phyloP scores from a whole-genome alignment of 1,140 invertebrate species.

The Scylla paramamosain region DNA sequence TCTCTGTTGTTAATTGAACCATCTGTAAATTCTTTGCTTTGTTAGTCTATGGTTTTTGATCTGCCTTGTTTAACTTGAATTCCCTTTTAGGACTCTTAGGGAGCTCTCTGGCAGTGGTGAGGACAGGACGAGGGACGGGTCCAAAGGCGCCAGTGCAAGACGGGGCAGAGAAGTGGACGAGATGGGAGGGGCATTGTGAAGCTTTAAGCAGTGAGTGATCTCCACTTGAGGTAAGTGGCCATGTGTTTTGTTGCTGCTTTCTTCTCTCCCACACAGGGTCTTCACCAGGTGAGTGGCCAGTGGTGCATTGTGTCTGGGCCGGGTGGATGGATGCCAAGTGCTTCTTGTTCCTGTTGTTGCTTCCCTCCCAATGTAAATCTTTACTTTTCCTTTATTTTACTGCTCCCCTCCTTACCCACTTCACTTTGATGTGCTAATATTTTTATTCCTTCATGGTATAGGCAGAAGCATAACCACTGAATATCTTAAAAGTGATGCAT shows the following conservation, averaged over 20 bases:
- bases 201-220: constrained; percentile 74
- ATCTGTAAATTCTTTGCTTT: too few species aligned
- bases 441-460: neutral
- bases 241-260: constrained; percentile 50
- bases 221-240: constrained; percentile 73
- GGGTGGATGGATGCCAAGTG: neutral
- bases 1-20: too few species aligned
- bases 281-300: constrained; percentile 71
- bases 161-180: constrained; percentile 27
- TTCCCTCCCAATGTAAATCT: neutral
- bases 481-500: too few species aligned
- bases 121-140: neutral
- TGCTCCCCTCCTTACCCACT: neutral
- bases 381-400: neutral
- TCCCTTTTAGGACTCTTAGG: neutral
- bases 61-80: too few species aligned
- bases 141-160: neutral
- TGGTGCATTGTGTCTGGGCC: constrained; percentile 52
- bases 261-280: constrained; percentile 67
- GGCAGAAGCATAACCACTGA: neutral
- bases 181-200: constrained; percentile 62
- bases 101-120: constrained; percentile 8
- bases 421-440: neutral
- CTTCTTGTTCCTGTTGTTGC: neutral
- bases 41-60: too few species aligned